Evolutionary conservation across 35 echinoderm and acorn worm species (phyloP), one percentile per base, ranked within the genome.

Genomic region (Lytechinus pictus): DNA sequence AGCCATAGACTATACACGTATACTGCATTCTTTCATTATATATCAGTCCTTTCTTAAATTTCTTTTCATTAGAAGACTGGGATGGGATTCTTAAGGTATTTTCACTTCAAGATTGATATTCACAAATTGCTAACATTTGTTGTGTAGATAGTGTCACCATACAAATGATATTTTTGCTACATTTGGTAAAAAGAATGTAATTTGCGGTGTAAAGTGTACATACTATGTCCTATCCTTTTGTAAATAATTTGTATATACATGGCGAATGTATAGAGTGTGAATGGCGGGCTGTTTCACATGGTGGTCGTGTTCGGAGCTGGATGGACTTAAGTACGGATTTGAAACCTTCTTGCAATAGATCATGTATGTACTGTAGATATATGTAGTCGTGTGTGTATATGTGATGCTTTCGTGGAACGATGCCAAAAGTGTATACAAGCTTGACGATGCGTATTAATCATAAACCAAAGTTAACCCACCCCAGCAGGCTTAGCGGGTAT

Each of bases 281-380:
- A 79, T 79, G 66, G 66, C 66, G 66, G 66, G 66, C 66, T 79
- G 66, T 79, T 79, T 79, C 66, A 79, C 66, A n/a, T 79, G 66
- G n/a, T 79, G 66, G 19, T n/a, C 14, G 21, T 79, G 7, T n/a
- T 13, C 16, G 14, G 21, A 79, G 66, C 21, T 21, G 24, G 61
- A 13, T 24, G 14, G 66, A 79, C 16, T 24, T 79, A 79, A 79
- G n/a, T 79, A 24, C 19, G 66, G 66, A 79, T 79, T 79, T 79
- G n/a, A 79, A 79, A 24, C 66, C 66, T 79, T 79, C 66, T 79
- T 79, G 66, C 66, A 79, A 58, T 79, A 79, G 66, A 79, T 79
- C 66, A 79, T 71, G 19, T 71, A 71, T 16, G 57, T 60, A 60
- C 57, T 60, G 33, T 44, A 12, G 16, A 24, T 79, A 79, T 6